Conservation (phyloP, 1,140 invertebrate genomes). For the Asbolus verrucosus region DNA sequence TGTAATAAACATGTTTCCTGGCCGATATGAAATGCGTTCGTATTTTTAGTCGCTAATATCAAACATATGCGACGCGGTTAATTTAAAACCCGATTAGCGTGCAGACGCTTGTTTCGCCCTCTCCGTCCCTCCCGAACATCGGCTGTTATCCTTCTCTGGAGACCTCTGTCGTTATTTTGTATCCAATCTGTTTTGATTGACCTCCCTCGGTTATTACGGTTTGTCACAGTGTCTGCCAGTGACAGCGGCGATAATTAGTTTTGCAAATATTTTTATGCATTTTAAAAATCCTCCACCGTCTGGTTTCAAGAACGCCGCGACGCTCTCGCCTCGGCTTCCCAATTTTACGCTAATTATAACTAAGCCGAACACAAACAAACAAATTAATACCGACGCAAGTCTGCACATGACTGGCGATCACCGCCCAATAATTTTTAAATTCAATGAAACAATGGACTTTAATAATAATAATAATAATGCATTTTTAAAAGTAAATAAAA, state of each 20-base stretch:
- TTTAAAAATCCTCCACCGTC: conserved; percentile 8
- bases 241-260: conserved; percentile 49
- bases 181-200: conserved; percentile 50
- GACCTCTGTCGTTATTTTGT: conserved; percentile 49
- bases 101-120: conserved; percentile 12
- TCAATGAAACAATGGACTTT: not conserved
- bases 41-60: conserved; percentile 52
- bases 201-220: conserved; percentile 47
- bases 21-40: conserved; percentile 31
- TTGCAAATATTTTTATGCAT: conserved; percentile 41
- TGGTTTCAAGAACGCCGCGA: conserved; percentile 24
- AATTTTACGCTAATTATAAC: conserved; percentile 46
- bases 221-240: conserved; percentile 47
- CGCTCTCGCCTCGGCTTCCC: conserved; percentile 32
- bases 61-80: conserved; percentile 49
- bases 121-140: conserved; percentile 6
- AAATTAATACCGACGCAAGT: conserved; percentile 26
- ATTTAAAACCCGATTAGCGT: conserved; percentile 51
- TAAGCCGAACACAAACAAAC: conserved; percentile 42
- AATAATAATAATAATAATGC: too few species aligned
- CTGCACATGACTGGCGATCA: conserved; percentile 27
- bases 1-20: conserved; percentile 42
- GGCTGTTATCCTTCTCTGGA: conserved; percentile 40
- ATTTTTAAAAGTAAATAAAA: too few species aligned
- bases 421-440: not conserved